Base-by-base conservation (phyloP, 2,797 vertebrate genomes). In the Micromesistius poutassou region DNA sequence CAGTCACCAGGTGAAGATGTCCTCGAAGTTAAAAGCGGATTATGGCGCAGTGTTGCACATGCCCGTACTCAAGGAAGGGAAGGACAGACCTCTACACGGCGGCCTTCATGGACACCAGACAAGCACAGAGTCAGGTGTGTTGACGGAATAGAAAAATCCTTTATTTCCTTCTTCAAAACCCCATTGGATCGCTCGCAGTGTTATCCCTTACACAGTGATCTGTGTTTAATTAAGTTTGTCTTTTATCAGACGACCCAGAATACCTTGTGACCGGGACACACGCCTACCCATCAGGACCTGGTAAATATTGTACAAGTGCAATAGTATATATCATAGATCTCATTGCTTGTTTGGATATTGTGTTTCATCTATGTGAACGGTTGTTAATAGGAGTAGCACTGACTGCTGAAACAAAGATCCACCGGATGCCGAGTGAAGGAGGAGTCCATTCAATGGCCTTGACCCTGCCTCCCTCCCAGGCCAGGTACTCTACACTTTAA, bases 191-290 rank as follows among this genome's bases (percentile, higher is more conserved):
- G 9, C 19, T 55, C 46, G 46, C 16, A n/a, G 38, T 19, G 9
- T 30, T 30, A n/a, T 31, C 19, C 6, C 5, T 35, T 30, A 40
- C 8, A 3, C 9, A n/a, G 33, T 31, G 8, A 28, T 28, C 16
- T 71, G 70, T 16, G 70, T 30, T 1, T 42, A 7, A 16, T 55
- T 10, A 25, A 14, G 25, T 14, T 71, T 42, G 4, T 83, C 40
- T 84, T 84, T 71, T 84, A 97, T 96, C 92, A 14, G 94, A 95
- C 83, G 96, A 97, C 73, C 93, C 96, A 80, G 98, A 99, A 2
- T 99, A 99, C 89, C 83, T 98, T 86, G 95, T 99, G 82, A 96
- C 97, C 3, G 98, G 98, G 78, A 98, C 97, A n/a, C 97, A 99
- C 84, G 96, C 97, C 0, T 99, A 98, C 82, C 98, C 98, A 3